Base-by-base conservation (phyloP, 2,888 invertebrate species). In the Drosophila anomalata region DNA sequence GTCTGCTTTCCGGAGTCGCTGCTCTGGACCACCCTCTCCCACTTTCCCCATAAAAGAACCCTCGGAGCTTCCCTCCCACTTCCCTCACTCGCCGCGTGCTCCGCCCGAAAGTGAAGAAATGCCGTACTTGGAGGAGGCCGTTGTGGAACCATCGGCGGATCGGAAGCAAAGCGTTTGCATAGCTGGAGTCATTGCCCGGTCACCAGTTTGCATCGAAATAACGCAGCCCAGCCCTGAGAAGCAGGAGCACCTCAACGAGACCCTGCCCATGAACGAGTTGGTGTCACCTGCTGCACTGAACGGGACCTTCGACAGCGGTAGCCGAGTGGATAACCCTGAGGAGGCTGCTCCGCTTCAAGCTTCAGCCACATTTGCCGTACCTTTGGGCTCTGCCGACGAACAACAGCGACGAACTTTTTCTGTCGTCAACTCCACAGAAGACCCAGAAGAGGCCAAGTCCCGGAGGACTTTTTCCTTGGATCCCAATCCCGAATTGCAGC, bases 41-140 rank as follows among this genome's bases (percentile, higher is more conserved):
- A 39, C 65, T 6, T 90, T 90, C 36, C 90, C 90, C 0, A 47
- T 82, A 0, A 88, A 78, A 52, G 54, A 68, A 3, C 47, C 67
- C 0, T 57, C 42, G 11, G 79, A 44, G 24, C 60, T 52, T 5
- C 47, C 73, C 0, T 58, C 42, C 3, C 75, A 79, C n/a, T 90
- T 90, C 69, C 90, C 90, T 12, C 84, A 74, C 14, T 87, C 90
- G 0, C 87, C 89, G 1, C 77, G 69, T 47, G 73, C 80, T 4
- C 73, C 54, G 1, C 50, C 50, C 1, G 85, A 79, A 20, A 60
- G 69, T 3, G 51, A 76, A 2, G 68, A 78, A 29, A 76, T 81
- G 55, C 26, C 65, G 6, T 89, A 81, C 60, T 44, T 90, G 26
- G 90, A 90, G 22, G 79, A 83, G 67, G 89, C 83, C 0, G 75